A percentile compares a stretch with the other conserved stretches of the same genome.
phyloP scores from a whole-genome alignment of 2,113 vertebrate genomes.

The Athene cunicularia region DNA sequence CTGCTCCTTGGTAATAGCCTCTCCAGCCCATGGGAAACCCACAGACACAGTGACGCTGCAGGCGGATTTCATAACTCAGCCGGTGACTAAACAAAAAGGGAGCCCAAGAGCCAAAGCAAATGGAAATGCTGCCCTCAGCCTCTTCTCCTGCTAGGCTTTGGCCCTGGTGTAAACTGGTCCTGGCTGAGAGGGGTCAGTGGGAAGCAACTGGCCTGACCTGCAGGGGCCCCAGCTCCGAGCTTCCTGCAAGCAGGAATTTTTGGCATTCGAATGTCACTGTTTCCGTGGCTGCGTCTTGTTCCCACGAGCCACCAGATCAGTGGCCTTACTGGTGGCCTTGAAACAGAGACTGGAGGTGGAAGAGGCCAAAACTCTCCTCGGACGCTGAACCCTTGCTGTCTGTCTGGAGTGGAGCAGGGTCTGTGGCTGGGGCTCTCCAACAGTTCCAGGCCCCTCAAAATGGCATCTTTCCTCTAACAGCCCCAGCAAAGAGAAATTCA shows the following conservation, averaged over 20 bases:
- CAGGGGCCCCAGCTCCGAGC: rapidly evolving
- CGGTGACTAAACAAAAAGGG: conserved; percentile 22
- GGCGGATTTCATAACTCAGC: neutral
- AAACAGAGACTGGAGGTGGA: neutral
- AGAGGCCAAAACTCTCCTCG: neutral
- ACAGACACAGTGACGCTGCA: neutral
- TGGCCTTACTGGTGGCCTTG: neutral
- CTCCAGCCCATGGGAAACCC: conserved; percentile 34
- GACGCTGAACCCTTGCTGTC: neutral
- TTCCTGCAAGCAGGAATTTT: neutral
- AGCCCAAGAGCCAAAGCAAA: neutral
- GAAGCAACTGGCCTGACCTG: neutral
- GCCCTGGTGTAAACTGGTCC: neutral
- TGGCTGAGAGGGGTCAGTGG: neutral
- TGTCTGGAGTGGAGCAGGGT: rapidly evolving
- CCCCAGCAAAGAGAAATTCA: neutral
- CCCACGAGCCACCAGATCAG: neutral
- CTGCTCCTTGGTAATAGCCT: conserved; percentile 17
- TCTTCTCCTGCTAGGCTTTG: neutral
- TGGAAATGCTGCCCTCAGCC: neutral
- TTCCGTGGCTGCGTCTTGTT: neutral
- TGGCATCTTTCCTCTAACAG: neutral
- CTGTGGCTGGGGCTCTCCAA: rapidly evolving
- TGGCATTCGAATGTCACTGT: neutral
- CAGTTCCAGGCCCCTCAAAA: neutral